Evolutionary conservation across 2,888 invertebrate species (phyloP), one percentile per base, ranked within the genome.

Genomic region (Chaitophorus viminalis): DNA sequence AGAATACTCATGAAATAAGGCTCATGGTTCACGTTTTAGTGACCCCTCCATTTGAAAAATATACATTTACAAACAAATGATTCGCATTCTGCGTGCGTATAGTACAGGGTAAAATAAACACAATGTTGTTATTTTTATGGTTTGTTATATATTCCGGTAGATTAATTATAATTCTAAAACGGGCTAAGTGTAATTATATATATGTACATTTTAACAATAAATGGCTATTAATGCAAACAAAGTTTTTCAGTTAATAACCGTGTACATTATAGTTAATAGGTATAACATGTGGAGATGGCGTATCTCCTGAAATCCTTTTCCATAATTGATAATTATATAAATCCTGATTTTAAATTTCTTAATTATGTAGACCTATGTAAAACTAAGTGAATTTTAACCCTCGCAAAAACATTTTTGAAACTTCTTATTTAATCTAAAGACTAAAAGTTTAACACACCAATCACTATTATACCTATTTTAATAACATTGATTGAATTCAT

Each of bases 1-100:
- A 68, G 33, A 52, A 82, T 25, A 54, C 3, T 33, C 31, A 25
- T 82, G n/a, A 74, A 82, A 74, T 54, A 31, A 82, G 54, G 33
- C 72, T 36, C n/a, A 18, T 39, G 39, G n/a, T 21, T 79, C 65
- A 39, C 18, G 29, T 65, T 65, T 8, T 11, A 39, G 9, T n/a
- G 21, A 18, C 39, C n/a, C n/a, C 60, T 65, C 33, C 18, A 8
- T 79, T 65, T 36, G 36, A 68, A 31, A 68, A 70, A 46, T 82
- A 70, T 25, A 46, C 14, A 25, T 36, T 68, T 39, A 65, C 29
- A 70, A 31, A 70, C 46, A 11, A 46, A 2, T 11, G 21, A 9
- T 29, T 70, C 29, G 70, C 6, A 18, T 46, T 70, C 17, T 31
- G 6, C 18, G 0, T 31, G n/a, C 46, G 68, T 11, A 68, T 65